phyloP scores from a whole-genome alignment of 2,888 invertebrate genomes.

The Palloptera scutellata region DNA sequence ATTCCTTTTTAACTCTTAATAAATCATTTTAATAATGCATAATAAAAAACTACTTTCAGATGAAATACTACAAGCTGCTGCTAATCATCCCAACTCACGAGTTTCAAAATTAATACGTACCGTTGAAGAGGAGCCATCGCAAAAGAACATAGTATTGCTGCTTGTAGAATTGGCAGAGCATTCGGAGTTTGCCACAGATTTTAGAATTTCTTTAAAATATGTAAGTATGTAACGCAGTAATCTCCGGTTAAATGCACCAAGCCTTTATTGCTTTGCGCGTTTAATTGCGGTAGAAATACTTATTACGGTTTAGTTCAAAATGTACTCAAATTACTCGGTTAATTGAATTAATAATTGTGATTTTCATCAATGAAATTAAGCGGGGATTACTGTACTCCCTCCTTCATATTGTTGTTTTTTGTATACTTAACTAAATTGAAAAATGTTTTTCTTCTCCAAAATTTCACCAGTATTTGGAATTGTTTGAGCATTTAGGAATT shows the following conservation, averaged over 20 bases:
- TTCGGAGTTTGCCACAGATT: conserved; percentile 53
- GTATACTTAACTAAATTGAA: too few relatives aligned
- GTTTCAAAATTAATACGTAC: conserved; percentile 51
- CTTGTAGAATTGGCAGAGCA: conserved; percentile 57
- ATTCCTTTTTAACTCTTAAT: not conserved
- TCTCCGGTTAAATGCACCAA: too few relatives aligned
- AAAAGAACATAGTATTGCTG: conserved; percentile 49
- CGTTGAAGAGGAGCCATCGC: conserved; percentile 46
- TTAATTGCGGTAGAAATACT: too few relatives aligned
- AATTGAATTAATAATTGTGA: too few relatives aligned
- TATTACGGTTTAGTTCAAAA: too few relatives aligned
- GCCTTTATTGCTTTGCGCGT: not conserved
- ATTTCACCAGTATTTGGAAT: conserved; percentile 50
- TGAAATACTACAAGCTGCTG: conserved; percentile 45
- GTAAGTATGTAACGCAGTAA: too few relatives aligned
- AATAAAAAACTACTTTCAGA: conserved; percentile 18
- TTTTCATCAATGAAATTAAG: too few relatives aligned
- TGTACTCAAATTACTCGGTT: too few relatives aligned
- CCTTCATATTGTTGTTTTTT: not conserved
- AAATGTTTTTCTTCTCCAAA: not conserved
- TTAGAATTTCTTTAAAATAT: conserved; percentile 52
- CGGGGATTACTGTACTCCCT: too few relatives aligned
- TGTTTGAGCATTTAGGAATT: conserved; percentile 45
- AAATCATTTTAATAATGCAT: not conserved
- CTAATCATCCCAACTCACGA: conserved; percentile 51